Percentiles rank a stretch among this genome's conserved stretches.
These are phyloP conservation scores for Cephus pygmeus DNA, from an alignment of 2,888 invertebrate genomes.

Conservation along the genomic window DNA sequence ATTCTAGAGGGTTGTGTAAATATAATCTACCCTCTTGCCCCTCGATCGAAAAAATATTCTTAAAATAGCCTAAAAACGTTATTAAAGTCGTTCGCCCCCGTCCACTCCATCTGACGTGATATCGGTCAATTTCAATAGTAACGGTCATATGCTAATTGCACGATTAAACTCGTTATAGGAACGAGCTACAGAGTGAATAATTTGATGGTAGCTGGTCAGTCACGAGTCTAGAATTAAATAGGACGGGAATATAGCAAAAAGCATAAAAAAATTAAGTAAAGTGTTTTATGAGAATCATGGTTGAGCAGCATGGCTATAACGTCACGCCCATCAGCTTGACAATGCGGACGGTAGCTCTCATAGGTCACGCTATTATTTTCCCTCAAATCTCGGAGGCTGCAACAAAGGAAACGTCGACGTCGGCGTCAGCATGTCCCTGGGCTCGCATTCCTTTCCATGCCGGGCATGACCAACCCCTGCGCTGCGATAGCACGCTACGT, in stretches of 20 bases:
- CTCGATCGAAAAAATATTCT: background rate
- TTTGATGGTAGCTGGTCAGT: background rate
- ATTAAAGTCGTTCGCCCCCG: background rate
- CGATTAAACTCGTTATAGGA: background rate
- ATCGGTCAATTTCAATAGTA: background rate
- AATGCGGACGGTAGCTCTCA: conserved; percentile 9
- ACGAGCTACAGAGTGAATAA: background rate
- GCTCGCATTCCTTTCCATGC: conserved; percentile 37
- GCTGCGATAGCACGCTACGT: conserved; percentile 22
- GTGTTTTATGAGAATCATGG: background rate
- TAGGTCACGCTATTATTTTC: conserved; percentile 36
- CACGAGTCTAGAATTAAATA: background rate
- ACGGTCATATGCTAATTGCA: background rate
- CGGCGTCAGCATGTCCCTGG: conserved; percentile 24
- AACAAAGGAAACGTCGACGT: conserved; percentile 28
- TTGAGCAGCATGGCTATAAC: background rate
- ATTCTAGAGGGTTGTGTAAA: background rate
- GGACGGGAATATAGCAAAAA: background rate
- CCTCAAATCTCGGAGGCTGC: conserved; percentile 36
- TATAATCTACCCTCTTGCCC: background rate
- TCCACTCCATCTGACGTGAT: background rate
- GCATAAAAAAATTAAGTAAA: background rate
- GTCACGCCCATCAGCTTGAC: conserved; percentile 34
- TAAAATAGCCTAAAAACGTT: background rate
- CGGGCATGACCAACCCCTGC: conserved; percentile 12